Base-by-base conservation (phyloP, 2,113 vertebrate genomes). In the Lethenteron reissneri region DNA sequence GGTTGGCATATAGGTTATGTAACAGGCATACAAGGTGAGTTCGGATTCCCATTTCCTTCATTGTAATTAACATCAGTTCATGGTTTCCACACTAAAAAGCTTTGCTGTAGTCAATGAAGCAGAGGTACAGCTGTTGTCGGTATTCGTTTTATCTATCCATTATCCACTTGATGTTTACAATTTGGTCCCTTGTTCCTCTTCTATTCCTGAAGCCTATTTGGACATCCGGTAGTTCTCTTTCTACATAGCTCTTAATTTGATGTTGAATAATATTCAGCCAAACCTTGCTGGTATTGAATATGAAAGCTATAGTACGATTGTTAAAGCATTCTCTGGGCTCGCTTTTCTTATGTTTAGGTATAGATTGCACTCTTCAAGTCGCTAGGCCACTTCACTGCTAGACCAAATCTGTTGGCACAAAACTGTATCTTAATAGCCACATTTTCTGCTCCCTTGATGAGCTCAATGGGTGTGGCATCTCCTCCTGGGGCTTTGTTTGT, bases 201-300 rank as follows among this genome's bases (percentile, higher is more conserved):
- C 72, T 11, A 11, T 56, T 73, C 69, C 70, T 73, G 60, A 73
- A 73, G 11, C 58, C 70, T 25, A 56, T 57, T 64, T 60, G 58
- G 17, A 73, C 70, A 71, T 73, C 70, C 15, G 58, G 69, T 60
- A 71, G 13, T 73, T 71, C 57, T 71, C 58, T 14, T 59, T 62
- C 73, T 60, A 71, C 71, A 57, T 71, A 59, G 41, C n/a, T 58
- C 58, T 71, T 17, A 13, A 71, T 56, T 70, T 41, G 71, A 17
- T 9, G 25, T 71, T 71, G 73, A 56, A 71, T 56, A 56, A 73
- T 73, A n/a, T 73, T 73, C 15, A 73, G 72, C 69, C 70, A 56
- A 5, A 73, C 21, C 12, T n/a, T 73, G 69, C 72, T 71, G 69
- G 70, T 70, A 73, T 73, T 70, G 59, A 57, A 71, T 19, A 71